Percentiles rank a stretch among this genome's conserved stretches.
Conservation (phyloP, 1,140 invertebrate genomes). For the Bacillus rossius region DNA sequence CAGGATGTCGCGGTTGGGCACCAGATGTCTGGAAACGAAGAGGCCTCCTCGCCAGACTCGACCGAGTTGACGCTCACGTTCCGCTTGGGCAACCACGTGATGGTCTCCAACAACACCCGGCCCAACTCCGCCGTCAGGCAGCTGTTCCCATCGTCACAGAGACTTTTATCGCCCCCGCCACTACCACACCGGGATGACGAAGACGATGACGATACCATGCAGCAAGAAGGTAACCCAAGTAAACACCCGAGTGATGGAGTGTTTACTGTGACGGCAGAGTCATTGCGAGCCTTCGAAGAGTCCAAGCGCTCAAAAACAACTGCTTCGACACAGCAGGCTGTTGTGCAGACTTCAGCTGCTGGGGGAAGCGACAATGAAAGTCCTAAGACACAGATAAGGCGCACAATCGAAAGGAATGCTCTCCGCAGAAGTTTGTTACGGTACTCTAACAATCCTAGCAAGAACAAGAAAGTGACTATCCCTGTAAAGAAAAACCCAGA, state of each 20-base stretch:
- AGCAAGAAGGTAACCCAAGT: background rate
- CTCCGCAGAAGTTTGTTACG: constrained; percentile 62
- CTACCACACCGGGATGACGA: background rate
- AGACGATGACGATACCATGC: background rate
- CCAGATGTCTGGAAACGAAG: constrained; percentile 22
- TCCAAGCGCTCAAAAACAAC: constrained; percentile 48
- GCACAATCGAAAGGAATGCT: constrained; percentile 68
- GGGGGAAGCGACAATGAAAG: constrained; percentile 27
- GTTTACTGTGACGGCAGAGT: constrained; percentile 54
- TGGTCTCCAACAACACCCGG: constrained; percentile 53
- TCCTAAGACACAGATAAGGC: constrained; percentile 35
- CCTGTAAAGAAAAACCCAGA: constrained; percentile 43
- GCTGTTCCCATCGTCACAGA: constrained; percentile 54
- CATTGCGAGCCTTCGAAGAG: constrained; percentile 56
- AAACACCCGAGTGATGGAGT: background rate
- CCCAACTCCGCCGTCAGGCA: constrained; percentile 69
- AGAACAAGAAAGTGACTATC: constrained; percentile 33
- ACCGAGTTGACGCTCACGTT: constrained; percentile 52
- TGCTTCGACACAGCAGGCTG: no score
- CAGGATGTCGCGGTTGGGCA: constrained; percentile 35
- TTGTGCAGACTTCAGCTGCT: background rate
- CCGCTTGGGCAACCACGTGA: constrained; percentile 49
- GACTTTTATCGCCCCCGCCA: constrained; percentile 51
- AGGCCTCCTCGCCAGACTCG: constrained; percentile 31
- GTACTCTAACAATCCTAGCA: constrained; percentile 36